phyloP scores from a whole-genome alignment of 2,888 invertebrate species.

The Eledone cirrhosa region DNA sequence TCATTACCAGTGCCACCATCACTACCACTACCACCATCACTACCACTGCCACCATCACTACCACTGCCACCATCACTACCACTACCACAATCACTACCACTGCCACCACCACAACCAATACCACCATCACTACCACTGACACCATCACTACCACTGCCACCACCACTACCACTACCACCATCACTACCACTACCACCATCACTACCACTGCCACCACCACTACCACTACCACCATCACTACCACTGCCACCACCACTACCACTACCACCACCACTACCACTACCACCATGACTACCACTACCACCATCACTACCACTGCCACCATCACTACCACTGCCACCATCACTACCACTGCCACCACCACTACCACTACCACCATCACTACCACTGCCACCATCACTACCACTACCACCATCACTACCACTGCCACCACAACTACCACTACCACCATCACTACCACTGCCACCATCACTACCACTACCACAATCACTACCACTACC shows the following conservation, averaged over 20 bases:
- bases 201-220: background rate
- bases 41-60: background rate
- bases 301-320: background rate
- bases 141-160: too few relatives aligned
- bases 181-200: background rate
- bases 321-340: background rate
- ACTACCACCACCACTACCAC: background rate
- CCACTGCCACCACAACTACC: background rate
- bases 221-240: background rate
- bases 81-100: background rate
- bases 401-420: background rate
- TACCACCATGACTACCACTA: background rate
- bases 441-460: background rate
- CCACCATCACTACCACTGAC: background rate
- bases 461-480: too few relatives aligned
- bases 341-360: background rate
- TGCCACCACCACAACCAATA: too few relatives aligned
- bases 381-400: background rate
- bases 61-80: background rate
- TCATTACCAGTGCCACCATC: background rate
- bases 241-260: background rate
- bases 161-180: background rate
- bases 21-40: background rate
- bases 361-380: background rate
- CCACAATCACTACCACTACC: too few relatives aligned